Percentiles rank a stretch among this genome's conserved stretches.
phyloP scores from a whole-genome alignment of 2,113 vertebrate species.

The Aleadryas rufinucha region DNA sequence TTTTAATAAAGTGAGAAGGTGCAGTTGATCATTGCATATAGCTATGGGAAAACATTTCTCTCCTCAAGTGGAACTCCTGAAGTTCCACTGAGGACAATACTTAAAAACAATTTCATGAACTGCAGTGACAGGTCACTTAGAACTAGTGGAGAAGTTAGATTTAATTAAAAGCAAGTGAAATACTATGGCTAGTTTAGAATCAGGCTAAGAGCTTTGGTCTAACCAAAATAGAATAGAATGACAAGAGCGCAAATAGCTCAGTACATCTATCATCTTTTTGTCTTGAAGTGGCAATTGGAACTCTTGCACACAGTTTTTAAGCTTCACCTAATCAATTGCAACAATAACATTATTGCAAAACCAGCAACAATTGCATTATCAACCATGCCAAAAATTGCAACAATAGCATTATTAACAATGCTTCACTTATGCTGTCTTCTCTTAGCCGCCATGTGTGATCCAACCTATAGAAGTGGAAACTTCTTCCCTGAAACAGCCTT shows the following conservation, averaged over 20 bases:
- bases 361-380: neutral
- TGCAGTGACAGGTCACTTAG: neutral
- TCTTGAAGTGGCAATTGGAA: neutral
- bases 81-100: neutral
- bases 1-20: neutral
- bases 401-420: neutral
- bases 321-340: neutral
- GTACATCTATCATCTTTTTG: neutral
- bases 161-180: conserved; percentile 9
- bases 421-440: neutral
- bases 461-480: neutral
- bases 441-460: neutral
- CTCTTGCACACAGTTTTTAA: neutral
- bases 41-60: neutral
- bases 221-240: neutral
- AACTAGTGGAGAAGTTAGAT: neutral
- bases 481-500: neutral
- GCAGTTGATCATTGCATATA: neutral
- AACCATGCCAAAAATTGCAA: neutral
- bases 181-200: neutral
- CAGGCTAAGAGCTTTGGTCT: neutral
- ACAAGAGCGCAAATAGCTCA: neutral
- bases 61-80: no score
- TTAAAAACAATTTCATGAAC: neutral
- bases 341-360: neutral